Conservation (phyloP, 1,140 invertebrate species). For the Scaptomyza pallida region DNA sequence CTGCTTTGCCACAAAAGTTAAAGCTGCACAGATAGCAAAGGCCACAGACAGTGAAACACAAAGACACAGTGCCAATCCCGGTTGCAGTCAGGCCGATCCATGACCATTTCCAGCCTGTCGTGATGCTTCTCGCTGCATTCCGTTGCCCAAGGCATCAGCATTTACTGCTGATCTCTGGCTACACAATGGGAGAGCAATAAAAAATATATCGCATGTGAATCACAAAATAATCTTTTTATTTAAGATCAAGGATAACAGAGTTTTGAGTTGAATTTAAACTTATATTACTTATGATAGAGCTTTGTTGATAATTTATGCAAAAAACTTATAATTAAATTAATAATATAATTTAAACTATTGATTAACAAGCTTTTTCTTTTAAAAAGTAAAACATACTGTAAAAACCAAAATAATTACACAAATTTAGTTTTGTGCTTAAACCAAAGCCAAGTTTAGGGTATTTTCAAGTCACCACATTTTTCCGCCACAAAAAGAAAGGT, state of each 20-base stretch:
- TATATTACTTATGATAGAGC: too few species aligned
- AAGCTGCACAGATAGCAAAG: constrained; percentile 41
- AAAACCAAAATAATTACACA: too few species aligned
- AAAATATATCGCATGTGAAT: neutral
- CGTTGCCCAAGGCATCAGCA: constrained; percentile 12
- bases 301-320: too few species aligned
- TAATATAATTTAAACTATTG: too few species aligned
- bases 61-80: constrained; percentile 27
- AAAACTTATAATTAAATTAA: too few species aligned
- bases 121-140: constrained; percentile 29
- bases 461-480: too few species aligned
- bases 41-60: constrained; percentile 19
- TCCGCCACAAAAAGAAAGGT: neutral
- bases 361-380: too few species aligned
- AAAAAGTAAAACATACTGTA: too few species aligned
- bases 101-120: constrained; percentile 36
- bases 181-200: neutral
- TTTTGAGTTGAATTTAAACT: too few species aligned
- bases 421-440: too few species aligned
- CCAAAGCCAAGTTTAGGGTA: neutral
- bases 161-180: neutral
- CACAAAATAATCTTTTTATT: too few species aligned
- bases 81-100: constrained; percentile 7
- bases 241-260: too few species aligned
- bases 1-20: constrained; percentile 11